Evolutionary conservation across 2,113 vertebrate species (phyloP).

Genomic region (rabbit (Oryctolagus cuniculus)): DNA sequence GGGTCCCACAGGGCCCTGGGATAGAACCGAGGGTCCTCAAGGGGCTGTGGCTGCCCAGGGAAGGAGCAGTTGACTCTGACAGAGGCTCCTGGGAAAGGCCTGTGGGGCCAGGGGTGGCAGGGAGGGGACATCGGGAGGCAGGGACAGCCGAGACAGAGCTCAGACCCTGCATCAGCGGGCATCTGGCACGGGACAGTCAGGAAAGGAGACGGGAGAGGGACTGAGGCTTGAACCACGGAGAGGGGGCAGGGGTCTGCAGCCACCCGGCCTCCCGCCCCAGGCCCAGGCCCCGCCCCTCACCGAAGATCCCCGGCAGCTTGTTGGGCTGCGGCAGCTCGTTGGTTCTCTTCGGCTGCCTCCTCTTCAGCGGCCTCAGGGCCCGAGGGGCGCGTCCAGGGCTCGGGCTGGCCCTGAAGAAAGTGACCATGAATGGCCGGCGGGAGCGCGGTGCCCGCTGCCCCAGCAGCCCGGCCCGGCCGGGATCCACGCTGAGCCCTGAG

Average conservation of each 20-base stretch:
- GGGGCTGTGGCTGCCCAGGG: neutral
- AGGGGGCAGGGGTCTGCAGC: neutral
- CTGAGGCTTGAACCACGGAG: neutral
- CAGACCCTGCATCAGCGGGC: neutral
- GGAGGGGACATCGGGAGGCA: neutral
- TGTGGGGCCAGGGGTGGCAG: neutral
- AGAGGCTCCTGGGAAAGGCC: neutral
- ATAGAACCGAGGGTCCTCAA: accelerated
- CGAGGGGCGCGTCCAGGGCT: slow-evolving; percentile 89
- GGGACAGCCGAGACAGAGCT: neutral
- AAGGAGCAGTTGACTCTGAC: neutral
- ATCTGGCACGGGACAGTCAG: neutral
- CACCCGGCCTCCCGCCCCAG: neutral
- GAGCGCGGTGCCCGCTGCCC: slow-evolving; percentile 92
- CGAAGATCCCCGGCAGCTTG: slow-evolving; percentile 90
- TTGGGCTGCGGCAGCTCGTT: slow-evolving; percentile 92
- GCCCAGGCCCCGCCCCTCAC: slow-evolving; percentile 85
- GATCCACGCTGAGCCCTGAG: slow-evolving; percentile 93
- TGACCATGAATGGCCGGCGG: slow-evolving; percentile 98
- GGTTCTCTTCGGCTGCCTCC: slow-evolving; percentile 90
- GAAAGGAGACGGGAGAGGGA: neutral
- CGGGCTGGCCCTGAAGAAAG: slow-evolving; percentile 93
- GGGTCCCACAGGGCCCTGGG: neutral
- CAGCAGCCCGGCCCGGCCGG: slow-evolving; percentile 92
- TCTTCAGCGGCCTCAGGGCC: slow-evolving; percentile 88